phyloP scores from a whole-genome alignment of 2,113 vertebrate species.

The Rhagologus leucostigma region DNA sequence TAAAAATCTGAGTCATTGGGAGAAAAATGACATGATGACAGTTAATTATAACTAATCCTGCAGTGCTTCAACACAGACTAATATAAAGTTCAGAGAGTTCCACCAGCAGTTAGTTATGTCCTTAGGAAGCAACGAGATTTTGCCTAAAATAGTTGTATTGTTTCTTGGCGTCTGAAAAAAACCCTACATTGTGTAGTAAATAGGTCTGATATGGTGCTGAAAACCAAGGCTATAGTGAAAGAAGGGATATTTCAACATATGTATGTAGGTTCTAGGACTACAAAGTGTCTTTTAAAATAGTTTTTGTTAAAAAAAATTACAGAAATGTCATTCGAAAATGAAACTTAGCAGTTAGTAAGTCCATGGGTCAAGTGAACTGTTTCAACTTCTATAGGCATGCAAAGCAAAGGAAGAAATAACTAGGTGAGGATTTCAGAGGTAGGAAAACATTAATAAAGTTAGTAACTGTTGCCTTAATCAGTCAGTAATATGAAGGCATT shows the following conservation, averaged over 20 bases:
- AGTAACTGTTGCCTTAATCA: background rate
- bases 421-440: background rate
- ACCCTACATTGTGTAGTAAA: background rate
- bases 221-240: background rate
- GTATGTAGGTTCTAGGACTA: background rate
- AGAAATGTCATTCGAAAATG: background rate
- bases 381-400: background rate
- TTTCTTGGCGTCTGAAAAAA: background rate
- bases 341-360: background rate
- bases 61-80: constrained; percentile 11
- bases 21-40: constrained; percentile 33
- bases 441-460: background rate
- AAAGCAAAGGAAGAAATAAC: background rate
- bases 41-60: constrained; percentile 66
- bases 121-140: background rate
- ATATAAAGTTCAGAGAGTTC: constrained; percentile 32
- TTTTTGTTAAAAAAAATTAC: background rate
- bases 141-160: background rate
- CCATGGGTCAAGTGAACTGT: background rate
- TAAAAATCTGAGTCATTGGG: background rate
- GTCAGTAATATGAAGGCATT: background rate
- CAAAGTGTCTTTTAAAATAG: background rate
- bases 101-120: constrained; percentile 7
- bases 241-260: background rate
- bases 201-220: background rate